Conservation (phyloP, 1,140 invertebrate species). For the Drosophila littoralis region DNA sequence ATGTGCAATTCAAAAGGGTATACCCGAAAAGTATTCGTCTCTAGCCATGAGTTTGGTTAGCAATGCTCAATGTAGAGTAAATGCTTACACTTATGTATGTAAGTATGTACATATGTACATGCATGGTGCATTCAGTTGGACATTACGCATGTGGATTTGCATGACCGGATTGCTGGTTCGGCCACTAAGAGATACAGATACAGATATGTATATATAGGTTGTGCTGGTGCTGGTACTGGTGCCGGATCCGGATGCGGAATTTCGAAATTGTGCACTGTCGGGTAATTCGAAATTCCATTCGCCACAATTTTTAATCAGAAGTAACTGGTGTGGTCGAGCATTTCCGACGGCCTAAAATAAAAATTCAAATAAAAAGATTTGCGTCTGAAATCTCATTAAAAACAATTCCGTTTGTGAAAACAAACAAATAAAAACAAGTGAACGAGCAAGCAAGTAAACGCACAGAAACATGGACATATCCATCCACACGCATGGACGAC, state of each 20-base stretch:
- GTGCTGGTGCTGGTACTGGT: not conserved
- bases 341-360: conserved; percentile 67
- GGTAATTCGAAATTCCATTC: conserved; percentile 59
- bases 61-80: conserved; percentile 5
- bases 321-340: conserved; percentile 64
- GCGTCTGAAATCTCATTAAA: conserved; percentile 64
- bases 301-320: conserved; percentile 69
- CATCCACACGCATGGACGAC: conserved; percentile 48
- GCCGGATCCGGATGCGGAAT: conserved; percentile 58
- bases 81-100: conserved; percentile 36
- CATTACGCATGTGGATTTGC: conserved; percentile 47
- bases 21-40: conserved; percentile 3
- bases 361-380: conserved; percentile 69
- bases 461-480: conserved; percentile 45
- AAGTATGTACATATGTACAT: conserved; percentile 3
- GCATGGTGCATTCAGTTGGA: conserved; percentile 13
- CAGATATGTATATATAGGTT: conserved; percentile 6
- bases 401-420: conserved; percentile 66
- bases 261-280: conserved; percentile 59
- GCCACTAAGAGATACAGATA: conserved; percentile 21
- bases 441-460: conserved; percentile 38
- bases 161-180: conserved; percentile 36
- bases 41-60: not conserved
- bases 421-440: conserved; percentile 52
- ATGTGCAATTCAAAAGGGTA: conserved; percentile 27